Evolutionary conservation across 2,113 vertebrate genomes (phyloP).

Genomic region (Vidua chalybeata): DNA sequence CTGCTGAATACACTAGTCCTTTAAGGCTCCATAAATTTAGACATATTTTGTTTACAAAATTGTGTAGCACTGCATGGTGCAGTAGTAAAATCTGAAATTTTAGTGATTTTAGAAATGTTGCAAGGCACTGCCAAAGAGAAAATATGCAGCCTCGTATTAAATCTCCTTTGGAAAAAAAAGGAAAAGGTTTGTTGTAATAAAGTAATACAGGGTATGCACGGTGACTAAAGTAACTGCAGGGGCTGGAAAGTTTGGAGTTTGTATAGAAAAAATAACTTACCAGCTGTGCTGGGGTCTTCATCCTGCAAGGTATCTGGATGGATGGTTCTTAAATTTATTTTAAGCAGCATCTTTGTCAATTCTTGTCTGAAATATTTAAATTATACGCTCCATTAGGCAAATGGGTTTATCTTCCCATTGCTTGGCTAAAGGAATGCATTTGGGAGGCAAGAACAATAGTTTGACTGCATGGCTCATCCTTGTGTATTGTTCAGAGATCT

Average conservation of each 20-base stretch:
- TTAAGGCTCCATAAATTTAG: neutral
- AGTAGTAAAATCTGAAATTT: neutral
- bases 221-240: neutral
- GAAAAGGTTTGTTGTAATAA: neutral
- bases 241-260: neutral
- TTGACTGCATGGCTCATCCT: neutral
- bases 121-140: neutral
- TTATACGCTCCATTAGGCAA: slow-evolving; percentile 16
- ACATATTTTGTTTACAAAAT: neutral
- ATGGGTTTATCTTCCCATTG: slow-evolving; percentile 21
- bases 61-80: neutral
- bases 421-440: slow-evolving; percentile 31
- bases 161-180: neutral
- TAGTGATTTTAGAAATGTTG: neutral
- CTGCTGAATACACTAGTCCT: neutral
- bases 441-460: slow-evolving; percentile 11
- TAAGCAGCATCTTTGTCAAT: neutral
- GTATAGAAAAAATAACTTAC: neutral
- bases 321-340: slow-evolving; percentile 14
- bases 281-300: neutral
- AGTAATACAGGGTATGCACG: neutral
- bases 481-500: neutral
- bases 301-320: neutral
- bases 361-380: slow-evolving; percentile 36
- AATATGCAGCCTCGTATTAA: neutral